These are phyloP conservation scores for Lasioglossum marginatum DNA, from an alignment of 2,888 invertebrate genomes.

Conservation along the genomic window DNA sequence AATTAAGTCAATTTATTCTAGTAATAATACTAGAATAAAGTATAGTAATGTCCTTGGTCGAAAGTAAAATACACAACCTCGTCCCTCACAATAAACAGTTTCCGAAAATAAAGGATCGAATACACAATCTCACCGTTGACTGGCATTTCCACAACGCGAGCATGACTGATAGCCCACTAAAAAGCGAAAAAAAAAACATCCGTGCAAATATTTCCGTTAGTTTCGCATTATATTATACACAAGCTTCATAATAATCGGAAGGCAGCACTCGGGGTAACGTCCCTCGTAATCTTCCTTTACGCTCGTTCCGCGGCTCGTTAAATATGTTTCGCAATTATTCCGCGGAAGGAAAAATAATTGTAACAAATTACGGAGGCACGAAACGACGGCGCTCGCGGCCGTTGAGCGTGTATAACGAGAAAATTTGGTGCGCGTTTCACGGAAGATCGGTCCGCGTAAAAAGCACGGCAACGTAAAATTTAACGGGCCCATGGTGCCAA, in stretches of 20 bases:
- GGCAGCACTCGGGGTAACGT: background rate
- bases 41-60: too few relatives aligned
- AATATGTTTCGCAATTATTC: conserved; percentile 15
- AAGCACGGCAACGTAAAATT: conserved; percentile 34
- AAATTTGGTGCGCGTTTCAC: conserved; percentile 15
- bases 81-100: background rate
- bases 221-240: background rate
- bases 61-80: background rate
- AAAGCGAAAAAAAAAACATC: background rate
- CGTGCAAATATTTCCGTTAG: background rate
- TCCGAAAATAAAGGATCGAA: background rate
- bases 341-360: conserved; percentile 6
- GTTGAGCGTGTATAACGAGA: background rate
- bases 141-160: background rate
- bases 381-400: background rate
- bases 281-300: background rate
- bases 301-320: conserved; percentile 11
- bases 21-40: too few relatives aligned
- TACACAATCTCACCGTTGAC: background rate
- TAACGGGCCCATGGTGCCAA: conserved; percentile 12
- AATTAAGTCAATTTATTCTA: background rate
- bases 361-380: background rate
- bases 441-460: conserved; percentile 17
- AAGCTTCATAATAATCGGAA: background rate
- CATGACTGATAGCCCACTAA: background rate